Conservation (phyloP, 2,888 invertebrate species). For the Maniola hyperantus region DNA sequence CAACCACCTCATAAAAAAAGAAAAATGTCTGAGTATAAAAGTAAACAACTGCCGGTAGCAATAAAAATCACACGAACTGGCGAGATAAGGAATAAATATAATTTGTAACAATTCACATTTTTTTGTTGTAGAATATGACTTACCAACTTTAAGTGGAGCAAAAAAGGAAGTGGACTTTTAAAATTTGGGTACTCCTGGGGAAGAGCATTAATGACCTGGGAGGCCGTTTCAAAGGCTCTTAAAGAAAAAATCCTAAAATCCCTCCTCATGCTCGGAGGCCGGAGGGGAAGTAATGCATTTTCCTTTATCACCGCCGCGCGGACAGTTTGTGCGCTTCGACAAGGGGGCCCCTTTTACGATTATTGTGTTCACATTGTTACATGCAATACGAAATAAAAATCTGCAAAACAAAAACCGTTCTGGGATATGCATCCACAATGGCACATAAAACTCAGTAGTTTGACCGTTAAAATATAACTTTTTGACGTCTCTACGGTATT, state of each 20-base stretch:
- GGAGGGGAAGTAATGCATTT: conserved; percentile 79
- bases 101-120: conserved; percentile 10
- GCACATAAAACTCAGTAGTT: conserved; percentile 18
- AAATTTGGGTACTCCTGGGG: conserved; percentile 65
- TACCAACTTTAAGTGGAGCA: conserved; percentile 49
- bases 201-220: conserved; percentile 69
- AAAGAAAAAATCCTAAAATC: conserved; percentile 70
- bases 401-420: conserved; percentile 10
- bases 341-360: conserved; percentile 76
- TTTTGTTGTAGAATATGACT: conserved; percentile 23
- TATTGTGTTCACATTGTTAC: conserved; percentile 69
- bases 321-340: conserved; percentile 75
- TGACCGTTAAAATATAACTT: conserved; percentile 19
- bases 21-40: conserved; percentile 4
- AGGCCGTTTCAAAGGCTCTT: conserved; percentile 73
- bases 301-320: conserved; percentile 76
- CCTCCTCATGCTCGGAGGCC: conserved; percentile 60
- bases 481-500: conserved; percentile 9
- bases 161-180: conserved; percentile 70
- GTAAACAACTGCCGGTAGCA: not conserved
- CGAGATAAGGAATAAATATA: not conserved
- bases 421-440: conserved; percentile 21
- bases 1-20: not conserved
- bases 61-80: not conserved
- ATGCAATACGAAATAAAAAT: conserved; percentile 32